Evolutionary conservation across 2,113 vertebrate genomes (phyloP), one percentile per base, ranked within the genome.

Genomic region (Rana temporaria): DNA sequence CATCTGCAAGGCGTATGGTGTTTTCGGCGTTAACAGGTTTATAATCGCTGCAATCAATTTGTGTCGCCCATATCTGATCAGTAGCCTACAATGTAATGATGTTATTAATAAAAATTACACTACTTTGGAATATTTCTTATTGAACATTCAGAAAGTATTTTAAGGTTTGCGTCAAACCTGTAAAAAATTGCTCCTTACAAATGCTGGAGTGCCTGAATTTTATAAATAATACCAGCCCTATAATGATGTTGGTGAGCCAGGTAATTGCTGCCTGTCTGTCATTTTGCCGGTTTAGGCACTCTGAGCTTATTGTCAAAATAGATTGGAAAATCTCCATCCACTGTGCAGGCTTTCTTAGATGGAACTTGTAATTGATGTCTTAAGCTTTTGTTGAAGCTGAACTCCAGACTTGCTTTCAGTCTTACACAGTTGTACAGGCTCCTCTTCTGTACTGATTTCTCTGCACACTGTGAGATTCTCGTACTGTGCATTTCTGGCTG

Each of bases 31-130:
- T 70, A 80, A 42, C 78, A 78, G 48, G 62, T 67, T 78, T 67
- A 78, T 67, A 78, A 78, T 78, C 63, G 52, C 62, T 65, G 76
- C 76, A 78, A 78, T 78, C 52, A 66, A 56, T 78, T 78, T 78
- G 62, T 65, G 62, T 65, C 26, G 2, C 48, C 26, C 76, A 57
- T 75, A 65, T 78, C 75, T 53, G 60, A 78, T 64, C 59, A 78
- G 75, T 63, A 53, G 75, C 59, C 75, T 67, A 26, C 75, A 65
- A 11, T 60, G 19, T 24, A 24, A 26, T 22, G n/a, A 75, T 62
- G 14, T 57, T 20, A 75, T 75, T 62, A 60, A 75, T 22, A 75
- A 19, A 59, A 42, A 75, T 42, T 22, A 57, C 55, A 30, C 6
- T 7, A 12, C 19, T 42, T 20, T 24, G n/a, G 60, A 30, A 15